These are phyloP conservation scores for Iphiclides podalirius DNA, from an alignment of 2,888 invertebrate species.

Conservation along the genomic window DNA sequence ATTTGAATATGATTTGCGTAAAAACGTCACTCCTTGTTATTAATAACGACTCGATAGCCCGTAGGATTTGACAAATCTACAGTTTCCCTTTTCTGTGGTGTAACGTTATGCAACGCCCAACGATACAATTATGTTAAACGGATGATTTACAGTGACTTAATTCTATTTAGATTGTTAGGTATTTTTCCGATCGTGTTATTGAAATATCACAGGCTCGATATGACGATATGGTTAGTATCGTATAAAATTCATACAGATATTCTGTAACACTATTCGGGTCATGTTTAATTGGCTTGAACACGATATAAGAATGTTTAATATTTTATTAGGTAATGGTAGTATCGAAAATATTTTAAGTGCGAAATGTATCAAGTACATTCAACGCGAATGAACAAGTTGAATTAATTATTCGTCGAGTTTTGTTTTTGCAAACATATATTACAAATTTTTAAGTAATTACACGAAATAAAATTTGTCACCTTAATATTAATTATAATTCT, in stretches of 20 bases:
- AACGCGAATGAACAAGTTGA: too few relatives aligned
- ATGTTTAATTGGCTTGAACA: neutral
- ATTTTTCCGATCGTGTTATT: conserved; percentile 7
- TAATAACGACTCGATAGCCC: conserved; percentile 28
- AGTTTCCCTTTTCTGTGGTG: conserved; percentile 13
- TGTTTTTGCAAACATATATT: too few relatives aligned
- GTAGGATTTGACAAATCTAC: conserved; percentile 30
- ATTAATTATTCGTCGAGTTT: too few relatives aligned
- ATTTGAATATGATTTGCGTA: conserved; percentile 61
- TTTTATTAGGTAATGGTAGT: too few relatives aligned
- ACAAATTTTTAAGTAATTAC: too few relatives aligned
- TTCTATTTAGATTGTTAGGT: neutral
- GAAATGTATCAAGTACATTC: too few relatives aligned
- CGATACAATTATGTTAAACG: conserved; percentile 21
- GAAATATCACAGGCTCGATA: neutral
- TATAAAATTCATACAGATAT: neutral
- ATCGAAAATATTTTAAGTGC: too few relatives aligned
- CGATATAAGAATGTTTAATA: neutral
- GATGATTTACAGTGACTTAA: conserved; percentile 3
- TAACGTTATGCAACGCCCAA: conserved; percentile 1
- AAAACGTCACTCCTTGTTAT: conserved; percentile 40
- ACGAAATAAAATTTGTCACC: too few relatives aligned
- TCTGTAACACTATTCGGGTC: neutral
- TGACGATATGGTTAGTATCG: neutral
- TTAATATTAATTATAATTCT: too few relatives aligned